Conservation (phyloP, 1,140 invertebrate genomes). For the Helicoverpa armigera region DNA sequence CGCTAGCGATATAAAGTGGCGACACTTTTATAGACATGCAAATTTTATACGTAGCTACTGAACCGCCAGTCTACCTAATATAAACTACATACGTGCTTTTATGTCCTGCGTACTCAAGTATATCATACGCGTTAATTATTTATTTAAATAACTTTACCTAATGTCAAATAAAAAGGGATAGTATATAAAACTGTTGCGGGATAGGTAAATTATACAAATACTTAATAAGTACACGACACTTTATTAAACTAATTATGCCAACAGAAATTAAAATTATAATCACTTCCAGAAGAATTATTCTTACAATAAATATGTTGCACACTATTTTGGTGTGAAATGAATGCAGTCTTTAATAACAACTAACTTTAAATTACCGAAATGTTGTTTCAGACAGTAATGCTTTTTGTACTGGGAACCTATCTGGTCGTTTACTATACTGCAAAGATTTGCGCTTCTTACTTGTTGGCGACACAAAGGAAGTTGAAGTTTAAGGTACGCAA, state of each 20-base stretch:
- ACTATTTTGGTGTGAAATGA: too few species aligned
- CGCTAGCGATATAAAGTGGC: constrained; percentile 14
- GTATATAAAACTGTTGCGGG: too few species aligned
- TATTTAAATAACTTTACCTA: too few species aligned
- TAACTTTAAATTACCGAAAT: not conserved
- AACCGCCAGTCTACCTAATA: not conserved
- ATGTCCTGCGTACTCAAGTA: not conserved
- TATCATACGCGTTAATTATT: too few species aligned
- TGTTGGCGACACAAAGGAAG: constrained; percentile 71
- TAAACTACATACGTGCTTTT: not conserved
- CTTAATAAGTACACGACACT: too few species aligned
- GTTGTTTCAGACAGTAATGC: constrained; percentile 63
- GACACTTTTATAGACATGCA: constrained; percentile 35
- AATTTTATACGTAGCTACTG: constrained; percentile 13
- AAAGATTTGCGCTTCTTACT: constrained; percentile 72
- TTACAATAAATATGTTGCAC: too few species aligned
- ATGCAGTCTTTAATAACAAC: too few species aligned
- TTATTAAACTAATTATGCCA: too few species aligned
- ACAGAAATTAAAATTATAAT: too few species aligned
- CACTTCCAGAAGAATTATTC: too few species aligned
- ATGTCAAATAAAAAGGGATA: too few species aligned
- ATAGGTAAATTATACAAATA: too few species aligned
- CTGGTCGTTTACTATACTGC: constrained; percentile 71
- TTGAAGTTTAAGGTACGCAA: constrained; percentile 75
- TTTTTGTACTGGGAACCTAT: constrained; percentile 68